These are phyloP conservation scores for Triops longicaudatus DNA, from an alignment of 1,140 invertebrate genomes.

Conservation along the genomic window DNA sequence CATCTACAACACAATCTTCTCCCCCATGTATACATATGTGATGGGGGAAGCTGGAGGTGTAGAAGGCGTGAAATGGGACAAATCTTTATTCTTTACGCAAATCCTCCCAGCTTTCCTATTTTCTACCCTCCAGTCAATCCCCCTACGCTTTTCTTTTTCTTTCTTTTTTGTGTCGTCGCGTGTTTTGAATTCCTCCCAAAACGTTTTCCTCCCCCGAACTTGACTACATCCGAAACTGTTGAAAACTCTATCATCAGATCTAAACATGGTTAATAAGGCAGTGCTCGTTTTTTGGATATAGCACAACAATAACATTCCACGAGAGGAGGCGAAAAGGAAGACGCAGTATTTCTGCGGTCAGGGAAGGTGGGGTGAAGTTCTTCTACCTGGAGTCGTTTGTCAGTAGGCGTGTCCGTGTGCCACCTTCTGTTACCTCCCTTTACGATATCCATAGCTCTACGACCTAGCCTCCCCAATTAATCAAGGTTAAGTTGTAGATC, in stretches of 20 bases:
- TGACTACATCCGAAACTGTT: not conserved
- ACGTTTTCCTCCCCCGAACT: not conserved
- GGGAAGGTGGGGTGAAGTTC: not conserved
- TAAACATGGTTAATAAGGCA: not conserved
- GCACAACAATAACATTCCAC: not conserved
- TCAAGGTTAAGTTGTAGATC: not conserved
- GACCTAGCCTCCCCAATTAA: not conserved
- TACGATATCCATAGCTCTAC: not conserved
- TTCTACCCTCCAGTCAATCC: not conserved
- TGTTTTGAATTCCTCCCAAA: not conserved
- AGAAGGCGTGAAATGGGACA: not conserved
- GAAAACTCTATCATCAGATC: not conserved
- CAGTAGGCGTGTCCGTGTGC: not conserved
- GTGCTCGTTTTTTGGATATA: not conserved
- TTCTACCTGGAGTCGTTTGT: not conserved
- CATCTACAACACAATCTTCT: slow-evolving; percentile 5
- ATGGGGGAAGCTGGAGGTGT: not conserved
- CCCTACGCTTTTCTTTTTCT: not conserved
- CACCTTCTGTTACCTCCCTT: not conserved
- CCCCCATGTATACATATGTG: not conserved
- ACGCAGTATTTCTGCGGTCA: not conserved
- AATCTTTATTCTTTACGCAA: slow-evolving; percentile 13
- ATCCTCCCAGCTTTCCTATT: not conserved
- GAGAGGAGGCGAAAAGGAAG: not conserved
- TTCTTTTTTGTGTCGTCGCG: not conserved